Percentiles rank a stretch among this genome's conserved stretches.
Evolutionary conservation across 2,113 vertebrate genomes (phyloP).

Genomic region (Alces alces): DNA sequence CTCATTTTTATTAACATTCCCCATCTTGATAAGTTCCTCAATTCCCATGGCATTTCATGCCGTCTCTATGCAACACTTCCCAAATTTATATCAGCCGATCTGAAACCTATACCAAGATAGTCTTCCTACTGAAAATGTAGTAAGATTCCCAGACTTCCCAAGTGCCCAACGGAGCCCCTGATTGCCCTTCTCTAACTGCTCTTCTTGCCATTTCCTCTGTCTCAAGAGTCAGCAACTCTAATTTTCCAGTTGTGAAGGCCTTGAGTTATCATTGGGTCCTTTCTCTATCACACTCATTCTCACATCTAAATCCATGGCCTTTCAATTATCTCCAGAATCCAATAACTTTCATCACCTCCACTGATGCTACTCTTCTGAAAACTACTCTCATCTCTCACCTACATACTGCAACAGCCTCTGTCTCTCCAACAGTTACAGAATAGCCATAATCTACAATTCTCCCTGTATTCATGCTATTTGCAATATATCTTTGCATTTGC

Average conservation of each 20-base stretch:
- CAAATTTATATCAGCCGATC: too few species aligned
- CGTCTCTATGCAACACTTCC: neutral
- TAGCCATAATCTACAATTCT: neutral
- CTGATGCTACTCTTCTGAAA: neutral
- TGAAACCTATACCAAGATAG: fast-evolving
- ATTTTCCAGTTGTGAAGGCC: neutral
- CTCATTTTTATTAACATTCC: neutral
- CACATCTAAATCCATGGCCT: neutral
- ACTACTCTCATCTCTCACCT: too few species aligned
- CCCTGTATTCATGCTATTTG: neutral
- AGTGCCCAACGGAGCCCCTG: neutral
- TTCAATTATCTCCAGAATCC: neutral
- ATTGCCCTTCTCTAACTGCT: neutral
- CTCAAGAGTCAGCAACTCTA: neutral
- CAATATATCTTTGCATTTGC: neutral
- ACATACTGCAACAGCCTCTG: fast-evolving
- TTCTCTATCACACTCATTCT: too few species aligned
- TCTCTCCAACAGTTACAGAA: neutral
- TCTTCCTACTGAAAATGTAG: neutral
- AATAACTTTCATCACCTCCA: neutral
- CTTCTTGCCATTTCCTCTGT: neutral
- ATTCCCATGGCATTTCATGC: fast-evolving
- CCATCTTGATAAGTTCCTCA: neutral
- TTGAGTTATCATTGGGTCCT: neutral
- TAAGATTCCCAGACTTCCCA: neutral